Evolutionary conservation across 1,140 invertebrate species (phyloP), one percentile per base, ranked within the genome.

Genomic region (Pachypsylla venusta): DNA sequence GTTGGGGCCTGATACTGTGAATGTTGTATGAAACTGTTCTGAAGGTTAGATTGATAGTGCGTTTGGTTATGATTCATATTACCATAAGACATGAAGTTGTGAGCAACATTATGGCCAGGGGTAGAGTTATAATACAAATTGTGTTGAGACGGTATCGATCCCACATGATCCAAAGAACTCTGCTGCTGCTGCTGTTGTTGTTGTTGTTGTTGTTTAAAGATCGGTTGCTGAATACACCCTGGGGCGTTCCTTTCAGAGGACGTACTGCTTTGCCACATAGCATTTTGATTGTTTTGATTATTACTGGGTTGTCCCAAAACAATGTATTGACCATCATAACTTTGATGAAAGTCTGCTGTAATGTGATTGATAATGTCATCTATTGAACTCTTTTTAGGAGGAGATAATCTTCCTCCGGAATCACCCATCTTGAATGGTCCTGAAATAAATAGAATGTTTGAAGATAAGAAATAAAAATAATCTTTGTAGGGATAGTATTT

Each of bases 301-400:
- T 57, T 70, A 66, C 42, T 48, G 20, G 74, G 69, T 57, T 75
- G 72, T 14, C 75, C 75, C 55, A 80, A 74, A 27, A 77, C 76
- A 14, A 75, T 73, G 62, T 79, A 81, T 64, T 77, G 77, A 25
- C 77, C 78, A 57, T 77, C 75, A 22, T 73, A 71, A 67, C 67
- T 76, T 62, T 79, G 75, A 27, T 76, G 72, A n/a, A n/a, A n/a
- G 64, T 80, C 78, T 25, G 78, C 75, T 20, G 78, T 78, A 74
- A 80, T 79, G 56, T 78, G 75, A 60, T 78, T 75, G 24, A 81
- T 80, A 56, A 81, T 79, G 67, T 80, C 77, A 65, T 81, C 78
- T 62, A 80, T 70, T 14, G 77, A 70, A 53, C 68, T 67, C 60
- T 71, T 74, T 60, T 66, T 68, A 5, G 42, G 42, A 22, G 30